These are phyloP conservation scores for Molothrus aeneus DNA, from an alignment of 2,797 vertebrate species.

Conservation along the genomic window DNA sequence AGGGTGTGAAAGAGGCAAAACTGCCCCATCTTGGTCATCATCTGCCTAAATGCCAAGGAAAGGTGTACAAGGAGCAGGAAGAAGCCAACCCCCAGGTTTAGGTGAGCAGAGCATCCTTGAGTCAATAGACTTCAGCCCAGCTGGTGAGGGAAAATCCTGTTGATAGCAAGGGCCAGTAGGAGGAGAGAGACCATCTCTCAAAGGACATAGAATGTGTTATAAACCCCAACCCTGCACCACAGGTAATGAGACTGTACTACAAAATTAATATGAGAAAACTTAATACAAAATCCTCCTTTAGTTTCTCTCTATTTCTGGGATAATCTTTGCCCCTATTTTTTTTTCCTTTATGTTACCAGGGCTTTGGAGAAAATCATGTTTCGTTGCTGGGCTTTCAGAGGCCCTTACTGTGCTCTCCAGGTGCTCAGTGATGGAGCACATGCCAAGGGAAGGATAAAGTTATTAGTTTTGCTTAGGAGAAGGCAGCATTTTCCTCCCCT, in stretches of 20 bases:
- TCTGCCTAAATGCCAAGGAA: neutral
- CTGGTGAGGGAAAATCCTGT: neutral
- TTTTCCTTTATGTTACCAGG: neutral
- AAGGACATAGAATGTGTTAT: neutral
- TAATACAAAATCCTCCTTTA: neutral
- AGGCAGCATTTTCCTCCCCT: neutral
- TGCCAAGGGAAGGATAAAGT: neutral
- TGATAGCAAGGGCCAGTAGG: neutral
- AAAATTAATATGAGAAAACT: neutral
- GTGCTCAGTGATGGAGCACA: neutral
- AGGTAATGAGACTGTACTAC: neutral
- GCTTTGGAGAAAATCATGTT: neutral
- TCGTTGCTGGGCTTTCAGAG: neutral
- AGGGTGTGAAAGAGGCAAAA: rapidly evolving
- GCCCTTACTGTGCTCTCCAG: neutral
- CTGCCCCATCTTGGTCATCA: neutral
- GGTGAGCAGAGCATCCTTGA: neutral
- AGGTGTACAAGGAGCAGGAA: neutral
- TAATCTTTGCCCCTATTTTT: neutral
- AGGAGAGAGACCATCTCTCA: neutral
- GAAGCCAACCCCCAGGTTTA: no score
- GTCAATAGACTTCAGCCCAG: neutral
- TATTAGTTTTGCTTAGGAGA: neutral
- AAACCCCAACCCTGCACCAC: neutral
- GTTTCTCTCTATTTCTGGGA: neutral